These are phyloP conservation scores for Noturus placidus DNA, from an alignment of 2,113 vertebrate species.

Conservation along the genomic window DNA sequence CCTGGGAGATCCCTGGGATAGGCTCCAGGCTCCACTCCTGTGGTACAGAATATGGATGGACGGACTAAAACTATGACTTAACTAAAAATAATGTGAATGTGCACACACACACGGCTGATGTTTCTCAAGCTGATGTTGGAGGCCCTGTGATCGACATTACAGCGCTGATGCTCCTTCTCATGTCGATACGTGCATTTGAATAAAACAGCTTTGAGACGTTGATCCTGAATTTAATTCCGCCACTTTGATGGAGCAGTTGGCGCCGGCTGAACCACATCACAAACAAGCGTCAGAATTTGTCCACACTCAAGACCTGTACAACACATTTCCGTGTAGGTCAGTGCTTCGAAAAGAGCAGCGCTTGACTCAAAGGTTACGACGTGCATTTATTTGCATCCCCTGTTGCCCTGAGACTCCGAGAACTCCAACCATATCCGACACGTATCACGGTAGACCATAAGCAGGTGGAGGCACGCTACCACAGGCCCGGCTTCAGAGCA, in stretches of 20 bases:
- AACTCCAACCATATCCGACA: slow-evolving; percentile 58
- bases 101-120: neutral
- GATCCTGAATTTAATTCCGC: slow-evolving; percentile 29
- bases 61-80: neutral
- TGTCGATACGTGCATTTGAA: neutral
- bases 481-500: slow-evolving; percentile 58
- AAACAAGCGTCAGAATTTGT: slow-evolving; percentile 74
- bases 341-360: slow-evolving; percentile 75
- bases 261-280: slow-evolving; percentile 58
- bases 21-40: too few species aligned
- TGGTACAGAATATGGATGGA: too few species aligned
- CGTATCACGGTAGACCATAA: slow-evolving; percentile 50
- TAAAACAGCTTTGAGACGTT: slow-evolving; percentile 2
- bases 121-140: neutral
- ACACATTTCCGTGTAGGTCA: slow-evolving; percentile 75
- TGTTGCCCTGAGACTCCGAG: slow-evolving; percentile 53
- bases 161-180: neutral
- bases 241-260: slow-evolving; percentile 56
- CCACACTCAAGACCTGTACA: slow-evolving; percentile 68
- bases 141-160: neutral
- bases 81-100: neutral
- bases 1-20: too few species aligned
- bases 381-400: slow-evolving; percentile 77
- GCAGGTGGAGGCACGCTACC: slow-evolving; percentile 61
- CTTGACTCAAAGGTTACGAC: slow-evolving; percentile 75